Conservation (phyloP, 2,113 vertebrate genomes). For the Bolborhynchus lineola region DNA sequence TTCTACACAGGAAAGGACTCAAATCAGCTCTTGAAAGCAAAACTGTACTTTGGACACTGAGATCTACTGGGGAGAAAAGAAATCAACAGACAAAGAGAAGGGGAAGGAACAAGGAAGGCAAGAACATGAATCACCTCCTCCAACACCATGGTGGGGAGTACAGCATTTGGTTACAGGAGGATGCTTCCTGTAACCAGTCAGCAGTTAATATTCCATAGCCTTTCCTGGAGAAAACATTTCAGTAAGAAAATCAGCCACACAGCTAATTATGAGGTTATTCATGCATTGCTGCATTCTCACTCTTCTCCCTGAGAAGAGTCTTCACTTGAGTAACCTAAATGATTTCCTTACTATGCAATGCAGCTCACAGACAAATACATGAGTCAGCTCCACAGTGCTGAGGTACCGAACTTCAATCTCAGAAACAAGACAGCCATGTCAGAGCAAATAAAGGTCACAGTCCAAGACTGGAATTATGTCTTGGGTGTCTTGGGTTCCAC, state of each 20-base stretch:
- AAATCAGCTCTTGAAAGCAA: background rate
- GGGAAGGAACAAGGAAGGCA: background rate
- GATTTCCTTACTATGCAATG: background rate
- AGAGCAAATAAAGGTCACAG: background rate
- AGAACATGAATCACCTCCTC: background rate
- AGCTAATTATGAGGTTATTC: background rate
- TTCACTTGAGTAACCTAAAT: background rate
- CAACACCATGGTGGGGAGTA: accelerated
- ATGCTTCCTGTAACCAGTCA: background rate
- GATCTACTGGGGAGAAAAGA: background rate
- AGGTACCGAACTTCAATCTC: background rate
- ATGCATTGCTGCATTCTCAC: background rate
- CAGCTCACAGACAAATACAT: background rate
- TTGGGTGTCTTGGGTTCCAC: background rate
- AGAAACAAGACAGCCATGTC: background rate
- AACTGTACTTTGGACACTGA: background rate
- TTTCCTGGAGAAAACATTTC: background rate
- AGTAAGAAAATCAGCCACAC: background rate
- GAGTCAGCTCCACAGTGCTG: background rate
- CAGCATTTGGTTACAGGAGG: background rate
- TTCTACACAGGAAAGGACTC: background rate
- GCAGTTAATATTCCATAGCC: accelerated
- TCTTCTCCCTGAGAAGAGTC: background rate
- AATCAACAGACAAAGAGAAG: background rate
- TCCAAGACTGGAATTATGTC: background rate